Conservation (phyloP, 2,113 vertebrate genomes). For the Python bivittatus region DNA sequence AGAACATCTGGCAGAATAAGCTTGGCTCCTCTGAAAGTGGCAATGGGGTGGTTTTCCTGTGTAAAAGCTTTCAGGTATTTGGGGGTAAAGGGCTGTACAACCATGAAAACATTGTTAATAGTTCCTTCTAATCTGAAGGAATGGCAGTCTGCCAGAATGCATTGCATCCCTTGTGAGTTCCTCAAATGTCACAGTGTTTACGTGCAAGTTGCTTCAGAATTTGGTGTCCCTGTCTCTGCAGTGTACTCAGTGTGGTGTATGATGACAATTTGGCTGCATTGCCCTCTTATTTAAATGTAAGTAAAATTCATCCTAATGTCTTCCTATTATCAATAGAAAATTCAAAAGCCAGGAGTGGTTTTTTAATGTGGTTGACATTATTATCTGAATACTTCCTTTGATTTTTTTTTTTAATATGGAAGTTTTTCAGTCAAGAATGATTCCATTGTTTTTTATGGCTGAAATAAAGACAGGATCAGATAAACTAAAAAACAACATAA, state of each 20-base stretch:
- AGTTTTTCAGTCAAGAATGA: neutral
- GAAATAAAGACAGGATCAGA: neutral
- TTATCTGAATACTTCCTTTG: neutral
- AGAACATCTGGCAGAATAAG: slow-evolving; percentile 42
- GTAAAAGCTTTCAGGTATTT: slow-evolving; percentile 47
- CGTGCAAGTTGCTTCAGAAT: slow-evolving; percentile 16
- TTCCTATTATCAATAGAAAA: neutral
- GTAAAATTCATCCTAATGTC: neutral
- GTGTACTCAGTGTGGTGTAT: neutral
- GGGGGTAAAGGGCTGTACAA: slow-evolving; percentile 34
- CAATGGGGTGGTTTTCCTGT: slow-evolving; percentile 39
- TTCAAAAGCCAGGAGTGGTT: neutral
- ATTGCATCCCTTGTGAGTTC: slow-evolving; percentile 3
- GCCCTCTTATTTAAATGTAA: neutral
- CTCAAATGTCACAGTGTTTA: neutral
- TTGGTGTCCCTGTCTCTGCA: neutral
- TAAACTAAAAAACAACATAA: neutral
- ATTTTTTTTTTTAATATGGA: neutral
- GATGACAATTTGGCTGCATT: neutral
- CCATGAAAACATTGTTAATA: slow-evolving; percentile 59
- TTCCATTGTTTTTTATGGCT: neutral
- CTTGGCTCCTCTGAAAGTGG: slow-evolving; percentile 30
- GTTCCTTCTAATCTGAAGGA: slow-evolving; percentile 42
- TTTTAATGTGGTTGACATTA: neutral
- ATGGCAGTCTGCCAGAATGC: slow-evolving; percentile 25